phyloP scores from a whole-genome alignment of 2,888 invertebrate species.

The Tetranychus piercei region DNA sequence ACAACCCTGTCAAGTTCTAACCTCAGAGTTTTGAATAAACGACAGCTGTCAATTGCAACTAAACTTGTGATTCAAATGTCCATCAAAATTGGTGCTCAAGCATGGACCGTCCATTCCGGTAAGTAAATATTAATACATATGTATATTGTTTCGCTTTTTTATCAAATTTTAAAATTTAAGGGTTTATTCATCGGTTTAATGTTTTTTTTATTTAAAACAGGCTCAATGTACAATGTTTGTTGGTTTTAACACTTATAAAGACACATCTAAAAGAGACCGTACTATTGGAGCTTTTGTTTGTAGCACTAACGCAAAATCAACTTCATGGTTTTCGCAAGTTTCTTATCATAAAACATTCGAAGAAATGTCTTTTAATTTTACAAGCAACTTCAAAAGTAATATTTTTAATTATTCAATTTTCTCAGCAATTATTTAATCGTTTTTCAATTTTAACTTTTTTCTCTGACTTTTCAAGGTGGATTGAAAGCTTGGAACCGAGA shows the following conservation, averaged over 20 bases:
- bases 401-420: not conserved
- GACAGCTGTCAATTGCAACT: slow-evolving; percentile 53
- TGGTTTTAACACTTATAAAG: slow-evolving; percentile 42
- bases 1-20: slow-evolving; percentile 37
- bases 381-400: slow-evolving; percentile 20
- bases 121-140: slow-evolving; percentile 6
- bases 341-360: slow-evolving; percentile 22
- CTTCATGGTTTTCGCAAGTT: slow-evolving; percentile 32
- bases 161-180: not conserved
- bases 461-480: slow-evolving; percentile 31
- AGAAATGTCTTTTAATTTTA: slow-evolving; percentile 23
- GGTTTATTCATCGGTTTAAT: not conserved
- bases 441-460: slow-evolving; percentile 19
- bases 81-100: slow-evolving; percentile 76
- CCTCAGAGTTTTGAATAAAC: slow-evolving; percentile 42
- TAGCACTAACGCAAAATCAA: slow-evolving; percentile 33
- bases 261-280: slow-evolving; percentile 31
- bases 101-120: slow-evolving; percentile 61
- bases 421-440: slow-evolving; percentile 18
- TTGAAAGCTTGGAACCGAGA: slow-evolving; percentile 39
- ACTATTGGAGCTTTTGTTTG: slow-evolving; percentile 43
- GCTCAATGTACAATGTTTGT: slow-evolving; percentile 49
- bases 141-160: slow-evolving; percentile 3
- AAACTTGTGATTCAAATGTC: slow-evolving; percentile 83
- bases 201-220: not conserved